Conservation (phyloP, 2,888 invertebrate species). For the Cataglyphis cursor region DNA sequence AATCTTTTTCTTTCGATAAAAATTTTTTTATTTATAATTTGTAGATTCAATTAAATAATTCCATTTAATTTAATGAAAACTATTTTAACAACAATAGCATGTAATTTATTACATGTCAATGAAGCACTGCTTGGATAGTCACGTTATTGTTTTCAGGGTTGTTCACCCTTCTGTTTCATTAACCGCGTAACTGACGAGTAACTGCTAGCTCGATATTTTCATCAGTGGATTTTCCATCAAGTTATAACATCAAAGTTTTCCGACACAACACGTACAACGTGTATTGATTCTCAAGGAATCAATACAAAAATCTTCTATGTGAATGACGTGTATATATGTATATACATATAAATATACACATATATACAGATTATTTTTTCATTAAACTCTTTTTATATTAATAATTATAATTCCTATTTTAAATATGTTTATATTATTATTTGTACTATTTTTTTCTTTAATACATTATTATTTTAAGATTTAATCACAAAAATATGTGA, state of each 20-base stretch:
- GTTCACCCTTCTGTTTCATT: slow-evolving; percentile 82
- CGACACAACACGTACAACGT: slow-evolving; percentile 32
- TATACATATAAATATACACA: not conserved
- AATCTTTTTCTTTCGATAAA: slow-evolving; percentile 9
- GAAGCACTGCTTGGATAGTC: slow-evolving; percentile 49
- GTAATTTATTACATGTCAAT: slow-evolving; percentile 50
- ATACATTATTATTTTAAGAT: not conserved
- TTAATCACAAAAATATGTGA: not conserved
- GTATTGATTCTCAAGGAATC: slow-evolving; percentile 37
- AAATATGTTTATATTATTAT: not conserved
- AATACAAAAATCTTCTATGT: not conserved
- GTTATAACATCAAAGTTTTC: slow-evolving; percentile 40
- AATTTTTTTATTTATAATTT: slow-evolving; percentile 22
- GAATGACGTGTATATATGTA: not conserved
- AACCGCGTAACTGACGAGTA: slow-evolving; percentile 68
- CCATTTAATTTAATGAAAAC: not conserved
- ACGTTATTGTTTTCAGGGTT: slow-evolving; percentile 74
- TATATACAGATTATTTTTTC: not conserved
- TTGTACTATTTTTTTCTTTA: not conserved
- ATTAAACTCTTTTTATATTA: not conserved
- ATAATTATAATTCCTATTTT: not conserved
- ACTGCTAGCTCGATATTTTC: slow-evolving; percentile 72
- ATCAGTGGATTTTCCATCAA: slow-evolving; percentile 56
- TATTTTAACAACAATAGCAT: not conserved
- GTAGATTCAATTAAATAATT: not conserved